Base-by-base conservation (phyloP, 2,797 vertebrate genomes). In the Takifugu rubripes region DNA sequence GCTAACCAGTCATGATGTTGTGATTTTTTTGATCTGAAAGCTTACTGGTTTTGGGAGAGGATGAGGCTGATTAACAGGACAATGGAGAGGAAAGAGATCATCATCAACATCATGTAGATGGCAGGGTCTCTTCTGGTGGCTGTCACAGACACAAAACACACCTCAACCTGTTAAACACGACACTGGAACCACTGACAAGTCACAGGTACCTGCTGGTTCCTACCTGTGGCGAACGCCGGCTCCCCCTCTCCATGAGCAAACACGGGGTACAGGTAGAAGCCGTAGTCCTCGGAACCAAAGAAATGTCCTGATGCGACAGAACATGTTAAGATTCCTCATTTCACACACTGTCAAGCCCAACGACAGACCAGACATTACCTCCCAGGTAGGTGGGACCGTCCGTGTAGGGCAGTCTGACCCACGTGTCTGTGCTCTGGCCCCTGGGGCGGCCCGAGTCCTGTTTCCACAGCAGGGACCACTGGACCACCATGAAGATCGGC, bases 1-100 rank as follows among this genome's bases (percentile, higher is more conserved):
- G 7, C 14, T 40, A 7, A 40, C 4, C 6, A 12, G 42, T 16
- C 6, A 16, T 43, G 42, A 9, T 43, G 11, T 4, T 12, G 42
- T 6, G 16, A 12, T 16, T 12, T 43, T 12, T 43, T 12, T 29
- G 16, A n/a, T 9, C 5, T 48, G 0, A 5, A 31, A 43, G 21
- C 21, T 21, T 91, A 95, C 96, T 94, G 94, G 77, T 95, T 94
- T 74, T 95, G 94, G 0, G 92, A 93, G 75, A 95, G 61, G 81
- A 95, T 66, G 60, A 98, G 61, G 0, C 81, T 92, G 81, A 94
- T 90, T 33, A 98, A 83, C 66, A 99, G 62, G 50, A 96, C 76
- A 17, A 94, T 66, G 0, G 88, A 92, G 29, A 93, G 92, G 53
- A 94, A 93, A 56, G 90, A 86, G 61, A 98, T 86, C 66, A 94